Evolutionary conservation across 1,140 invertebrate species (phyloP), one percentile per base, ranked within the genome.

Genomic region (Leptonema lineaticorne): DNA sequence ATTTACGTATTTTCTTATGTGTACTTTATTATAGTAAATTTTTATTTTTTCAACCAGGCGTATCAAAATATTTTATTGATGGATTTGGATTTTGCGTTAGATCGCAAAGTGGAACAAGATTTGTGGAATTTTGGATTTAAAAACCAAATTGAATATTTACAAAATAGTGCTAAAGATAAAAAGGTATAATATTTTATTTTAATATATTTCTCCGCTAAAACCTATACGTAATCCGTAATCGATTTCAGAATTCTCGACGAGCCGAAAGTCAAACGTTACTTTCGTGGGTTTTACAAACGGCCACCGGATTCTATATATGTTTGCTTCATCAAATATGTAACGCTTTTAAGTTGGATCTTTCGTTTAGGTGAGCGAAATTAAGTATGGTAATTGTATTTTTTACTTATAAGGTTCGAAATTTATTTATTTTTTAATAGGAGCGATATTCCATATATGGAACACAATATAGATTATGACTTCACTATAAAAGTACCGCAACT

Each of bases 121-220:
- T 79, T 95, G 69, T 95, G 93, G 93, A 95, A 92, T 78, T 83
- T 92, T 76, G 91, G 91, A 11, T 94, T 94, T 81, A 94, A 94
- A 77, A 92, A 92, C 78, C 90, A 92, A 77, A 95, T 95, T 78
- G 89, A 87, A 67, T 84, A 85, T 22, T 78, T 94, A 45, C 92
- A 94, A 75, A 84, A 85, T 20, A 86, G 89, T 63, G 85, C 87
- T 8, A 91, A 90, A 75, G 90, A 93, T 74, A 88, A 88, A 76
- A 92, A 91, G 83, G 89, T 90, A 57, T 50, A 6, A 59, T 26
- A 33, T 18, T 3, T 1, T 2, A 5, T 18, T 59, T 41, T 4
- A 53, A 53, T 53, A 6, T 6, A 53, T 53, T 53, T 6, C 24
- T 3, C 22, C 22, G 9, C 59, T 33, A 63, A 27, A 71, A 72